phyloP scores from a whole-genome alignment of 35 echinoderm and acorn worm species.

The Ophiothrix spiculata region DNA sequence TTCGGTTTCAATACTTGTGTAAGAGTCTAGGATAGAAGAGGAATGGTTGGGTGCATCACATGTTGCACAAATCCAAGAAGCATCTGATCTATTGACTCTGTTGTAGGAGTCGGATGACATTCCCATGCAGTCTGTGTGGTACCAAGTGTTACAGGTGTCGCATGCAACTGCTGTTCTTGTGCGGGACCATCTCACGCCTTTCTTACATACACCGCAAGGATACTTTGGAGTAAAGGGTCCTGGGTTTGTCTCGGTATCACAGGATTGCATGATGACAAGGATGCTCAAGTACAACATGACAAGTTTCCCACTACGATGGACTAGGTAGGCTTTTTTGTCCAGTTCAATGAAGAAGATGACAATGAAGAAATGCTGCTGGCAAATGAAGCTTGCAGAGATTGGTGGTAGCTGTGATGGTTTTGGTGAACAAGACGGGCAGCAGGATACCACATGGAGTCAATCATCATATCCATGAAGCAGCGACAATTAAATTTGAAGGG shows the following conservation, averaged over 20 bases:
- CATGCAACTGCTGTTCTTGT: slow-evolving; percentile 3
- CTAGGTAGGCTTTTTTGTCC: not conserved
- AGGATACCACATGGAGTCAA: not conserved
- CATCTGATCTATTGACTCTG: not conserved
- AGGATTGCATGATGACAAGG: not conserved
- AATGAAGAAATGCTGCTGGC: not conserved
- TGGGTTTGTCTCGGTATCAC: not conserved
- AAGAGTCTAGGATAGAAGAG: not conserved
- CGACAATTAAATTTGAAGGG: not conserved
- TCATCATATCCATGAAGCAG: not conserved
- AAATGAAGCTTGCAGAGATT: not conserved
- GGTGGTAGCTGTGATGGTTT: slow-evolving; percentile 6
- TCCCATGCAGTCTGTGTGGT: slow-evolving; percentile 29
- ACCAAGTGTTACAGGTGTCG: not conserved
- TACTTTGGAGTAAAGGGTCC: no score
- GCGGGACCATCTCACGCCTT: not conserved
- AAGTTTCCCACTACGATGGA: not conserved
- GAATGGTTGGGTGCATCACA: slow-evolving; percentile 21
- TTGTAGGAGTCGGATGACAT: slow-evolving; percentile 16
- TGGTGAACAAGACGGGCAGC: not conserved
- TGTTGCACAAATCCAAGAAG: not conserved
- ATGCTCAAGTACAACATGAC: not conserved
- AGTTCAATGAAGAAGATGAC: no score
- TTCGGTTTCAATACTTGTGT: not conserved
- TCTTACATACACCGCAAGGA: not conserved